Evolutionary conservation across 2,888 invertebrate species (phyloP).

Genomic region (Athalia cordata): DNA sequence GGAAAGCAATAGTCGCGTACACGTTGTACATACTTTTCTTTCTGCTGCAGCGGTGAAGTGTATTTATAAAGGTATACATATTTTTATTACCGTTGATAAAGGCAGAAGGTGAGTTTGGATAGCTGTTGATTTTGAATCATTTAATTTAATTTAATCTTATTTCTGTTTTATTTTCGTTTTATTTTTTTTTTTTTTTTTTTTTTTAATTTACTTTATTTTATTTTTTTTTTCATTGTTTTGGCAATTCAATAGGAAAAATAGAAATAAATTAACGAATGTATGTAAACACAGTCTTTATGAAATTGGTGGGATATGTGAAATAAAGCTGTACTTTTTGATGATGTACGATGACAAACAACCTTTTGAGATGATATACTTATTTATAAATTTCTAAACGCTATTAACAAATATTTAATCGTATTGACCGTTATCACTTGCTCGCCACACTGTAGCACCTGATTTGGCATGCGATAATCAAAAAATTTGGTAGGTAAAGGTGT

Average conservation of each 20-base stretch:
- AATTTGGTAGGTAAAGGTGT: not conserved
- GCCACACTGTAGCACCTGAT: not conserved
- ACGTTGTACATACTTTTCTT: no score
- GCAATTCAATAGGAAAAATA: not conserved
- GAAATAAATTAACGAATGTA: not conserved
- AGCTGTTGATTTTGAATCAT: no score
- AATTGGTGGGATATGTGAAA: not conserved
- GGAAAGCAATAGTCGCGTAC: no score
- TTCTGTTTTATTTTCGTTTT: not conserved
- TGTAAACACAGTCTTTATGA: not conserved
- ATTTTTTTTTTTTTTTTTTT: slow-evolving; percentile 7
- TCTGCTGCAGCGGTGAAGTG: no score
- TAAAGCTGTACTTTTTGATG: slow-evolving; percentile 2
- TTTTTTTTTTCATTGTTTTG: not conserved
- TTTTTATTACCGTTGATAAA: not conserved
- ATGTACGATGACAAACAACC: not conserved
- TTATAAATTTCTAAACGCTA: not conserved
- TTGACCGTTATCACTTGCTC: not conserved
- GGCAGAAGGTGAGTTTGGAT: not conserved
- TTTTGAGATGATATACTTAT: not conserved
- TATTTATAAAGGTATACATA: not conserved
- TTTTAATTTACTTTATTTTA: not conserved
- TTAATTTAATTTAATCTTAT: not conserved
- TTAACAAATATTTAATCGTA: slow-evolving; percentile 1
- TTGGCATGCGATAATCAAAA: no score